Conservation (phyloP, 2,888 invertebrate species). For the Stenurella melanura region DNA sequence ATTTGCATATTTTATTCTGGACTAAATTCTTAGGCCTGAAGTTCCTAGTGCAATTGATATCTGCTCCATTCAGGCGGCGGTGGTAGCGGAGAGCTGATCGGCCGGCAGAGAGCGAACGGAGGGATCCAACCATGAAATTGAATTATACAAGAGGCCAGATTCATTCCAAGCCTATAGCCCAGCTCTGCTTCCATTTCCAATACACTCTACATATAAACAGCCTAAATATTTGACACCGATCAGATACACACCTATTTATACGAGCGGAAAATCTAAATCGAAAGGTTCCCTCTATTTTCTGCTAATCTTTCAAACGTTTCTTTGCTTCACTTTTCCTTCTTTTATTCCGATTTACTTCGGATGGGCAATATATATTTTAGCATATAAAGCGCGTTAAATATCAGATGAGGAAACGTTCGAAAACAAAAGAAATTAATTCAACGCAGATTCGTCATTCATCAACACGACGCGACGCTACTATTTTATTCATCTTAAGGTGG, state of each 20-base stretch:
- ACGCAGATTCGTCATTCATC: too few relatives aligned
- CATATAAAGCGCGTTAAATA: slow-evolving; percentile 1
- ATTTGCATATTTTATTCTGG: too few relatives aligned
- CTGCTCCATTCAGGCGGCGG: slow-evolving; percentile 49
- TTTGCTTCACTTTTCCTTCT: slow-evolving; percentile 49
- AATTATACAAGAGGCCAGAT: slow-evolving; percentile 72
- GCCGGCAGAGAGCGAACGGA: slow-evolving; percentile 58
- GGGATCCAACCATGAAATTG: slow-evolving; percentile 74
- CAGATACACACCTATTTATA: slow-evolving; percentile 59
- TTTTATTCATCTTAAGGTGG: too few relatives aligned
- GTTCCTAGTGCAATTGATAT: slow-evolving; percentile 25
- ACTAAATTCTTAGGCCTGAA: neutral
- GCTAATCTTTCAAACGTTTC: slow-evolving; percentile 59
- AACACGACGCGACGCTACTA: too few relatives aligned
- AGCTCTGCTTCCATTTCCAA: slow-evolving; percentile 54
- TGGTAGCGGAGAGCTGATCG: slow-evolving; percentile 62
- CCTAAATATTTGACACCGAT: slow-evolving; percentile 61
- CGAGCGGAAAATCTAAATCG: slow-evolving; percentile 62
- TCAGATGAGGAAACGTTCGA: slow-evolving; percentile 1
- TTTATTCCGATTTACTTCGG: slow-evolving; percentile 42
- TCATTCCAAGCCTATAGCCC: slow-evolving; percentile 60
- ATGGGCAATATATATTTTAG: slow-evolving; percentile 40
- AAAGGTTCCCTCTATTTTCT: slow-evolving; percentile 54
- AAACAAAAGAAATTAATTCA: neutral
- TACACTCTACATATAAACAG: slow-evolving; percentile 53